Percentiles rank a stretch among this genome's conserved stretches.
phyloP scores from a whole-genome alignment of 1,140 invertebrate genomes.

The Brachionus angularis region DNA sequence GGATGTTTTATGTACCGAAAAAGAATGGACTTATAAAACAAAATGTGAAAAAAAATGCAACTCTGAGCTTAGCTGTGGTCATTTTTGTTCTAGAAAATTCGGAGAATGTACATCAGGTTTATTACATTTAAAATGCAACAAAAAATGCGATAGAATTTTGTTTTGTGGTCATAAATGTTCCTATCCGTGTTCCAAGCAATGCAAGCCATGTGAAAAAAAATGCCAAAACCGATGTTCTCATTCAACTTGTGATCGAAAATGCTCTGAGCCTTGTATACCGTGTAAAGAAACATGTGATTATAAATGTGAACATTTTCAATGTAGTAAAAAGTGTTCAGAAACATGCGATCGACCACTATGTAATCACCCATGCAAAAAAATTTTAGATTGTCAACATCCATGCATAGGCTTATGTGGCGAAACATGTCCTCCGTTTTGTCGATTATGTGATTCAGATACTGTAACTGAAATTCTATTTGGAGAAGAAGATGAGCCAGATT shows the following conservation, averaged over 20 bases:
- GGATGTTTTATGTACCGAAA: constrained; percentile 1
- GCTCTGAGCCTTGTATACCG: constrained; percentile 63
- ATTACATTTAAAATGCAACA: constrained; percentile 60
- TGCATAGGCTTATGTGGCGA: constrained; percentile 63
- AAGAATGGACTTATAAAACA: constrained; percentile 42
- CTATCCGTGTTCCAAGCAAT: constrained; percentile 50
- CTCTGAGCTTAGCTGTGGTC: constrained; percentile 60
- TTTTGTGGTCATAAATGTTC: constrained; percentile 14
- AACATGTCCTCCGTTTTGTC: constrained; percentile 56
- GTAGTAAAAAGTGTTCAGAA: constrained; percentile 62
- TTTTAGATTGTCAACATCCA: constrained; percentile 62
- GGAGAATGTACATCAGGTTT: constrained; percentile 63
- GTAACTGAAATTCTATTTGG: constrained; percentile 62
- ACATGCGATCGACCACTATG: constrained; percentile 63
- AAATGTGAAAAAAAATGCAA: constrained; percentile 49
- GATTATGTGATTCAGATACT: constrained; percentile 13
- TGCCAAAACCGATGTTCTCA: constrained; percentile 64
- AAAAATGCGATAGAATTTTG: constrained; percentile 45
- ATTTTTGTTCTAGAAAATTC: constrained; percentile 64
- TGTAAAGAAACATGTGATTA: constrained; percentile 61
- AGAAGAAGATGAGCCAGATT: constrained; percentile 53
- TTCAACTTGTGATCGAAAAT: constrained; percentile 60
- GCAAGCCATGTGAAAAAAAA: constrained; percentile 63
- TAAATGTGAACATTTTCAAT: constrained; percentile 61
- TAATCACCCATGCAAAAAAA: constrained; percentile 48